Conservation (phyloP, 1,140 invertebrate genomes). For the Saccostrea cuccullata region DNA sequence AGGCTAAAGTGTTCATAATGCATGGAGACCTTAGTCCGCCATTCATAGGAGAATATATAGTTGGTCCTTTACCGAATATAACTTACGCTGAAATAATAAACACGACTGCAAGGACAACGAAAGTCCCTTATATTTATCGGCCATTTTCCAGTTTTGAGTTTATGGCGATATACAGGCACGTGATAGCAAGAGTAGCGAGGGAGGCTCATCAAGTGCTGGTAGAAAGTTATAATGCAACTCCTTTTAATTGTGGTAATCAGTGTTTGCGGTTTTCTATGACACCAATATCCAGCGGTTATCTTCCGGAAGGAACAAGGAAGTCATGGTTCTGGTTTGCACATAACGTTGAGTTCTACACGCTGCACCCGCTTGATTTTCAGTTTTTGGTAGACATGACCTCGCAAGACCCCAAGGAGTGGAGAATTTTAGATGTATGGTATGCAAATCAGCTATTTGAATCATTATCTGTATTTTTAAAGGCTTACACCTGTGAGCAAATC, state of each 20-base stretch:
- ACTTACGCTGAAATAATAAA: slow-evolving; percentile 57
- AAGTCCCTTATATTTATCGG: slow-evolving; percentile 66
- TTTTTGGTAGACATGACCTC: slow-evolving; percentile 62
- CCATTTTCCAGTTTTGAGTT: slow-evolving; percentile 72
- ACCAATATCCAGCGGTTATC: slow-evolving; percentile 69
- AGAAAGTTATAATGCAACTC: slow-evolving; percentile 71
- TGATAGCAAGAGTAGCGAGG: slow-evolving; percentile 58
- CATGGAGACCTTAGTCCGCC: slow-evolving; percentile 64
- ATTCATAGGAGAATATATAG: slow-evolving; percentile 71
- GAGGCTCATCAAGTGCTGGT: slow-evolving; percentile 61
- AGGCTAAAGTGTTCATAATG: slow-evolving; percentile 70
- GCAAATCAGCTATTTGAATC: slow-evolving; percentile 60
- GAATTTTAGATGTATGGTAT: slow-evolving; percentile 65
- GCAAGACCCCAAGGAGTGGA: slow-evolving; percentile 64
- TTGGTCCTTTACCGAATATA: slow-evolving; percentile 66
- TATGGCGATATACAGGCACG: slow-evolving; percentile 61
- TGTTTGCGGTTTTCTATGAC: slow-evolving; percentile 70
- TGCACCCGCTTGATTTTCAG: slow-evolving; percentile 65
- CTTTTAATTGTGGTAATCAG: slow-evolving; percentile 63
- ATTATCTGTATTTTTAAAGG: slow-evolving; percentile 56
- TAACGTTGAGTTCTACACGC: slow-evolving; percentile 59
- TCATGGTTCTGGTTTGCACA: slow-evolving; percentile 65
- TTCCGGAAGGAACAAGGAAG: slow-evolving; percentile 62
- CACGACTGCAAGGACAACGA: slow-evolving; percentile 60
- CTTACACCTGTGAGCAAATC: slow-evolving; percentile 57